Base-by-base conservation (phyloP, 2,888 invertebrate species). In the Machimus rusticus region DNA sequence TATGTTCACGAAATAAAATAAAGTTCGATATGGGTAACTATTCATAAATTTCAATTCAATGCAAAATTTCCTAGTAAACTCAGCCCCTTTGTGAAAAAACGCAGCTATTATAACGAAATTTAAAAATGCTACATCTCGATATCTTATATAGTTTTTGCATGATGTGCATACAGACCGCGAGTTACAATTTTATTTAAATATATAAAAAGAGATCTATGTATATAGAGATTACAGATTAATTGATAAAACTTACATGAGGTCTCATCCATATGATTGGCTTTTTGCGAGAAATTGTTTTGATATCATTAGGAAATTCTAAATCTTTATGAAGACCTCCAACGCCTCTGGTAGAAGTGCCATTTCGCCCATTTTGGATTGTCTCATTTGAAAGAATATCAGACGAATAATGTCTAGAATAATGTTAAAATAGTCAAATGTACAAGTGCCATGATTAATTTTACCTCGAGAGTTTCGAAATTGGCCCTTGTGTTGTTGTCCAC, bases 201-300 rank as follows among this genome's bases (percentile, higher is more conserved):
- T 39, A 39, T 1, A 39, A 39, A 1, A 39, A 9, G 39, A 39
- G 2, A 34, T 5, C 34, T 34, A 34, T 5, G 34, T 39, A 39
- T 31, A 31, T 31, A 31, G 31, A 8, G 6, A 39, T 39, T 39
- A 39, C 8, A 39, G 39, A 39, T 39, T 39, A 39, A 39, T 0
- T 43, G 1, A 43, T 34, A 51, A 46, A 46, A 88, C 89, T 89
- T 89, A 90, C 90, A 86, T 90, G 90, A 16, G 90, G 90, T 81
- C 90, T 57, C 89, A 89, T 89, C 90, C 90, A 90, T 51, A 88
- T 88, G n/a, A 89, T 87, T 74, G 88, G n/a, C 79, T 89, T 89
- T 46, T 89, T 88, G 5, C 89, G 87, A 77, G 89, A 84, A 81
- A 90, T 79, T 66, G 89, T 89, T 74, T 89, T 89, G 31, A 82